Base-by-base conservation (phyloP, 2,113 vertebrate genomes). In the Nannospalax galili region DNA sequence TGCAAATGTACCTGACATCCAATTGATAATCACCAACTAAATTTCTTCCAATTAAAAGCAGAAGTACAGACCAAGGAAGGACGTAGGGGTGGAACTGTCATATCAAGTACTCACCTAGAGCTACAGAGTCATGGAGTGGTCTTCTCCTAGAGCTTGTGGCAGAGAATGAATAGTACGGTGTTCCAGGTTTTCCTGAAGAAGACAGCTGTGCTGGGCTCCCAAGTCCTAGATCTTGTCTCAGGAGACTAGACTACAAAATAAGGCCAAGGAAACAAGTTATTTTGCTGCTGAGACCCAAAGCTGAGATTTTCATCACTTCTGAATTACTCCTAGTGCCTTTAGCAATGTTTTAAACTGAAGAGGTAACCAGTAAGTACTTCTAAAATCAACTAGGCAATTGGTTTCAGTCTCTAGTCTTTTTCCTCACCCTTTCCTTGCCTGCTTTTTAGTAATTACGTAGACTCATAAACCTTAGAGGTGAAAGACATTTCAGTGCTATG, bases 111-210 rank as follows among this genome's bases (percentile, higher is more conserved):
- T 98, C 74, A 99, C 99, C 99, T 60, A 99, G 96, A 77, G 99
- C 97, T 81, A 98, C 74, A 16, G 99, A 98, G 84, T 99, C 99
- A 97, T 99, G 99, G 92, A 99, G 98, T 24, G 99, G 97, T 79
- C 99, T 99, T 97, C 99, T 98, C 97, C 99, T 99, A 85, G 99
- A 99, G 96, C 99, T 99, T 93, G 99, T 98, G 88, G 98, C 98
- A 42, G 98, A 99, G 96, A 99, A 99, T 0, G 99, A 98, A 96
- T 99, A 99, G 96, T 99, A 99, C 0, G 99, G 97, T 79, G 99
- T 98, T 19, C 99, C 98, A 65, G 99, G 98, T 91, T 99, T 99
- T 95, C 98, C 99, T n/a, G 99, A 98, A 45, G 99, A 97, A 84
- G 99, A 98, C 73, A 99, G 98, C n/a, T 99, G 98, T 81, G 98